Evolutionary conservation across 2,888 invertebrate genomes (phyloP).

Genomic region (Dorcus hopei): DNA sequence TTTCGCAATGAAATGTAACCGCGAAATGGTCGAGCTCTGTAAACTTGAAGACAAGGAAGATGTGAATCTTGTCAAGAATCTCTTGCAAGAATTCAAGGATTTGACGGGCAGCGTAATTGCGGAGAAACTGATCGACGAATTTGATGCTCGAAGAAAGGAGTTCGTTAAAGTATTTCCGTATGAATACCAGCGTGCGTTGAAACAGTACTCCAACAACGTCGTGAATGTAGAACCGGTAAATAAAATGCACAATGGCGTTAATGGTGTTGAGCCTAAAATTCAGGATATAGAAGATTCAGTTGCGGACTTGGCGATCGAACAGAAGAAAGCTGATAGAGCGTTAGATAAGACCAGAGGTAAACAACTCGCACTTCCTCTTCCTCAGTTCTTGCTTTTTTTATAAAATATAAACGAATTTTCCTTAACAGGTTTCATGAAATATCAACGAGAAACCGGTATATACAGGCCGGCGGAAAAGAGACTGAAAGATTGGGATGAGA

Average conservation of each 20-base stretch:
- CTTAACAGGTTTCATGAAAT: conserved; percentile 89
- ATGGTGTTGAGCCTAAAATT: conserved; percentile 45
- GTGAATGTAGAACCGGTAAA: conserved; percentile 21
- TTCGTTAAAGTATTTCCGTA: conserved; percentile 96
- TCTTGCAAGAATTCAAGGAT: conserved; percentile 80
- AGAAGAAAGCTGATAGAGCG: conserved; percentile 77
- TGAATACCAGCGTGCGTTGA: conserved; percentile 90
- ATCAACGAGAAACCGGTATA: conserved; percentile 80
- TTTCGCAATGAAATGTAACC: conserved; percentile 85
- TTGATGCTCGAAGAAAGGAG: conserved; percentile 74
- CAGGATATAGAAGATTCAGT: conserved; percentile 87
- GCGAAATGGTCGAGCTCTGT: conserved; percentile 91
- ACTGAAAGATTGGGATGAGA: conserved; percentile 94
- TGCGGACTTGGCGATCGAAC: conserved; percentile 71
- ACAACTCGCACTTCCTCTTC: background rate
- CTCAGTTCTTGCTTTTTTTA: too few species aligned
- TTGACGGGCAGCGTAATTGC: conserved; percentile 84
- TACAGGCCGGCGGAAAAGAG: conserved; percentile 86
- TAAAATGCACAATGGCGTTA: conserved; percentile 24
- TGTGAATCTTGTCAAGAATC: conserved; percentile 66
- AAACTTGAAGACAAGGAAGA: conserved; percentile 78
- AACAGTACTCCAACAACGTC: conserved; percentile 54
- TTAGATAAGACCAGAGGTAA: conserved; percentile 70
- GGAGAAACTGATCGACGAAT: conserved; percentile 66
- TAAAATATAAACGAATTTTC: background rate